Conservation (phyloP, 2,888 invertebrate species). For the Actias luna region DNA sequence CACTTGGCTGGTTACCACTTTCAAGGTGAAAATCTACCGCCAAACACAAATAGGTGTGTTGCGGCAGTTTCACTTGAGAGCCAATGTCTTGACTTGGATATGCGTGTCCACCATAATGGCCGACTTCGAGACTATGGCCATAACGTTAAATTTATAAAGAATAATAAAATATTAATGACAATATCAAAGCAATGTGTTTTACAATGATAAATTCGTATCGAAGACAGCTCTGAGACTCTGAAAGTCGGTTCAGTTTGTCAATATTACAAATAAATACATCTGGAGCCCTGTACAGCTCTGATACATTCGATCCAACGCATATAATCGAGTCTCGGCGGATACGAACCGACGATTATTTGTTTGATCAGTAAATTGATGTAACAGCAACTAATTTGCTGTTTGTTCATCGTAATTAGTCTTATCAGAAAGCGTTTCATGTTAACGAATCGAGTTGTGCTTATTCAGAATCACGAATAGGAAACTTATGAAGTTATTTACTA, state of each 20-base stretch:
- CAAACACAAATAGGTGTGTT: too few species aligned
- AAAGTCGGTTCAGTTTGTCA: not conserved
- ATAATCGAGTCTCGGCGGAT: not conserved
- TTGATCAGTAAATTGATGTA: not conserved
- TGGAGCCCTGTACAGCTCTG: not conserved
- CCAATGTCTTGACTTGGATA: too few species aligned
- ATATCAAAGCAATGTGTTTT: too few species aligned
- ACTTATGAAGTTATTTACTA: too few species aligned
- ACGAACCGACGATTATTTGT: not conserved
- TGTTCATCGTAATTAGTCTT: not conserved
- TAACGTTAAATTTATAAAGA: too few species aligned
- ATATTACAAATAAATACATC: not conserved
- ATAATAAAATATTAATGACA: too few species aligned
- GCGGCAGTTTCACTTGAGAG: too few species aligned
- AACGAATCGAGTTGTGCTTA: not conserved
- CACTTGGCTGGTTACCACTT: too few species aligned
- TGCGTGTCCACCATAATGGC: too few species aligned
- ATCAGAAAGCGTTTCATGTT: not conserved
- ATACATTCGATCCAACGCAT: not conserved
- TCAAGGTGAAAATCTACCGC: too few species aligned
- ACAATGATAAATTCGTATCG: not conserved
- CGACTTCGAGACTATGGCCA: too few species aligned
- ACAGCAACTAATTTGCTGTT: not conserved
- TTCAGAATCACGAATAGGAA: too few species aligned
- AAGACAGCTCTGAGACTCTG: not conserved